Evolutionary conservation across 1,140 invertebrate species (phyloP).

Genomic region (Uloborus diversus): DNA sequence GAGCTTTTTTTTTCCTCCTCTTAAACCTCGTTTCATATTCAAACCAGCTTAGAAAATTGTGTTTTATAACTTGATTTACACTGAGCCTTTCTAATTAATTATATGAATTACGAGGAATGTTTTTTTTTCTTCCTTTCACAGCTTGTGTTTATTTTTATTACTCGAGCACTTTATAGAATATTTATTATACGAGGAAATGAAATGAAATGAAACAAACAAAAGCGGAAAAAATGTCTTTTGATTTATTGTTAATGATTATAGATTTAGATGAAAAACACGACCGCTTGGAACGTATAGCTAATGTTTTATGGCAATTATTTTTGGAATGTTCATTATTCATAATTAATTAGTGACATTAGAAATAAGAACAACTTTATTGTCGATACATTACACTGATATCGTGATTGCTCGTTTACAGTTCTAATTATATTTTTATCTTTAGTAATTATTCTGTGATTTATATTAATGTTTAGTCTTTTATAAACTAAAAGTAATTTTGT

Average conservation of each 20-base stretch:
- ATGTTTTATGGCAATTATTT: constrained; percentile 56
- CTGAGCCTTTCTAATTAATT: constrained; percentile 39
- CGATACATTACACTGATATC: constrained; percentile 44
- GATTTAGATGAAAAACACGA: constrained; percentile 54
- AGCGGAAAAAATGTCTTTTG: constrained; percentile 7
- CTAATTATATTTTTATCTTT: constrained; percentile 49
- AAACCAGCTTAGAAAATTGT: constrained; percentile 27
- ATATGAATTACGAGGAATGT: constrained; percentile 36
- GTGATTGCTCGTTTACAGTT: constrained; percentile 1
- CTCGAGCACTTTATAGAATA: constrained; percentile 40
- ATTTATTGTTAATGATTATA: constrained; percentile 56
- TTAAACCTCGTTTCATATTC: not conserved
- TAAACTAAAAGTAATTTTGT: too few species aligned
- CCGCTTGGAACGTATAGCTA: constrained; percentile 31
- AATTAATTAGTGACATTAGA: constrained; percentile 46
- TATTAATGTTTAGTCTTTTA: constrained; percentile 38
- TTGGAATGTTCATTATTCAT: constrained; percentile 44
- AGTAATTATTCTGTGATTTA: constrained; percentile 34
- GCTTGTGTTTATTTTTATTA: not conserved
- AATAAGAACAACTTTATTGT: constrained; percentile 55
- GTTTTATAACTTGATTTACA: constrained; percentile 55
- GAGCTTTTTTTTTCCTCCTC: constrained; percentile 8
- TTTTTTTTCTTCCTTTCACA: not conserved
- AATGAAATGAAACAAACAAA: constrained; percentile 16
- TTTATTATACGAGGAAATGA: constrained; percentile 46